Evolutionary conservation across 1,140 invertebrate species (phyloP).

Genomic region (Mesaphorura yosii): DNA sequence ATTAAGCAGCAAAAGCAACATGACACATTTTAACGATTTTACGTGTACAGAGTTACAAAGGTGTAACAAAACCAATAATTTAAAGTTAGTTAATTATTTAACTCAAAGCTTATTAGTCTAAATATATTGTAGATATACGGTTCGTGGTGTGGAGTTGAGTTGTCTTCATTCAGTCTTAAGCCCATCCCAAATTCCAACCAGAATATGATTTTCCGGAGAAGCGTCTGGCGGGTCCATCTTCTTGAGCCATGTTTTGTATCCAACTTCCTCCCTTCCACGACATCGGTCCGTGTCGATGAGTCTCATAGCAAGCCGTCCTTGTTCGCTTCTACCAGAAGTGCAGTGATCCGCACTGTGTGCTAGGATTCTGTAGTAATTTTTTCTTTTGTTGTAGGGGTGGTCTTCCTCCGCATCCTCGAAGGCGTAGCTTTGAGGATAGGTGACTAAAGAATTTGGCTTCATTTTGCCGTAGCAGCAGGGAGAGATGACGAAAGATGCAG

Average conservation of each 20-base stretch:
- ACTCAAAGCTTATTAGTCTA: too few species aligned
- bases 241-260: slow-evolving; percentile 65
- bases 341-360: slow-evolving; percentile 84
- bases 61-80: too few species aligned
- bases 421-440: slow-evolving; percentile 48
- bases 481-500: slow-evolving; percentile 75
- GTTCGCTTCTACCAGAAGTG: slow-evolving; percentile 54
- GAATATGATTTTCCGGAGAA: slow-evolving; percentile 77
- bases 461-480: slow-evolving; percentile 80
- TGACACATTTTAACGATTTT: too few species aligned
- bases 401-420: slow-evolving; percentile 41
- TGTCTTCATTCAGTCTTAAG: neutral
- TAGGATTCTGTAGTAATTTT: slow-evolving; percentile 65
- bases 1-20: too few species aligned
- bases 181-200: slow-evolving; percentile 52
- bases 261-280: slow-evolving; percentile 55
- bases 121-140: too few species aligned
- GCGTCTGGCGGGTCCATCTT: slow-evolving; percentile 52
- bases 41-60: too few species aligned
- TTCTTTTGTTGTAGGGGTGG: slow-evolving; percentile 34
- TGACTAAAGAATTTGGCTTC: slow-evolving; percentile 53
- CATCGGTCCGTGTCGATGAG: slow-evolving; percentile 77
- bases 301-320: slow-evolving; percentile 70
- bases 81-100: too few species aligned
- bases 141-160: too few species aligned